phyloP scores from a whole-genome alignment of 2,113 vertebrate species.

The Neotoma lepida region DNA sequence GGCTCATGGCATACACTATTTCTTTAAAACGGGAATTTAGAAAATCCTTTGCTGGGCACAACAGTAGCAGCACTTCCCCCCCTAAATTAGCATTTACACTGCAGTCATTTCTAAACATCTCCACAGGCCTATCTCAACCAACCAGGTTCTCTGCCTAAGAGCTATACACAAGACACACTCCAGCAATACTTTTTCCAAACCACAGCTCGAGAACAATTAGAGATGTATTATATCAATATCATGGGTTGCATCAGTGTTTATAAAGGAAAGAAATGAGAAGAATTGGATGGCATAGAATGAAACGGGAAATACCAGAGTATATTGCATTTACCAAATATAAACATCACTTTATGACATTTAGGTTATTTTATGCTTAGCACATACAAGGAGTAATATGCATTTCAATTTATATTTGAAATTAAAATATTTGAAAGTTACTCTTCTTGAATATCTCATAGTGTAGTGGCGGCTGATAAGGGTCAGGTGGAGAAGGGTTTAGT shows the following conservation, averaged over 20 bases:
- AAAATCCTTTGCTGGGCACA: neutral
- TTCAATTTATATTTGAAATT: neutral
- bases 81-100: conserved; percentile 14
- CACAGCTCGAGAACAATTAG: neutral
- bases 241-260: neutral
- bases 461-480: neutral
- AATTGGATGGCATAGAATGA: neutral
- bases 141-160: neutral
- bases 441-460: neutral
- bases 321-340: neutral
- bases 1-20: neutral
- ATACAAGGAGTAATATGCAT: neutral
- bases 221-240: neutral
- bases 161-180: neutral
- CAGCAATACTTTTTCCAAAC: neutral
- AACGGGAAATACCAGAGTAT: neutral
- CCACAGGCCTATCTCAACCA: neutral
- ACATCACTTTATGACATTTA: conserved; percentile 49
- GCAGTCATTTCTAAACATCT: neutral
- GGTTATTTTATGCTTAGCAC: conserved; percentile 13
- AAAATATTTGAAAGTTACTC: neutral
- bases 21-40: conserved; percentile 55
- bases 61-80: neutral
- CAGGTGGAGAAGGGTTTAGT: neutral
- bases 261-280: neutral